These are phyloP conservation scores for Chlorospingus semifuscus DNA, from an alignment of 2,797 vertebrate genomes.

Conservation along the genomic window DNA sequence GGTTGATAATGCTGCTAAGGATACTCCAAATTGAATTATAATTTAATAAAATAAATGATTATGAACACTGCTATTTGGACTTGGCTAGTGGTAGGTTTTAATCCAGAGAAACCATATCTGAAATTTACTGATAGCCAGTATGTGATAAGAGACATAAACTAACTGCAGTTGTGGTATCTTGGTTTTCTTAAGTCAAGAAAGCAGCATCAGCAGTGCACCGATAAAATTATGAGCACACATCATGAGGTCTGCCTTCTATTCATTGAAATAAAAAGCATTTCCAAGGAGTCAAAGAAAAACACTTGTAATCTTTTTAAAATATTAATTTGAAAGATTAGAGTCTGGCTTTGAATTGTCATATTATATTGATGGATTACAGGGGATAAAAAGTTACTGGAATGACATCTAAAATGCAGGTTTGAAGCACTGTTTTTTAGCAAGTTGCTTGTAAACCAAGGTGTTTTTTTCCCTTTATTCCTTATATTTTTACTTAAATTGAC, in stretches of 20 bases:
- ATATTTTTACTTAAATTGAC: background rate
- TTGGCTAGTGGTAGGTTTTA: background rate
- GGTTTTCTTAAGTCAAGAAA: constrained; percentile 5
- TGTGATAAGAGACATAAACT: background rate
- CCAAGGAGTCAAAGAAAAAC: background rate
- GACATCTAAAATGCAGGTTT: background rate
- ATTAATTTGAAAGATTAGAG: constrained; percentile 38
- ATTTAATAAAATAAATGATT: background rate
- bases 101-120: background rate
- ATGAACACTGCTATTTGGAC: background rate
- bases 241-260: background rate
- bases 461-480: background rate
- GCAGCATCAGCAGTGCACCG: background rate
- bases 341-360: constrained; percentile 12
- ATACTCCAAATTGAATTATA: background rate
- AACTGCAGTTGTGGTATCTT: background rate
- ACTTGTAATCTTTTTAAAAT: constrained; percentile 24
- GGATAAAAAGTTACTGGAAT: background rate
- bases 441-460: background rate
- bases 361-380: constrained; percentile 11
- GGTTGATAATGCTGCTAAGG: background rate
- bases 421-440: background rate
- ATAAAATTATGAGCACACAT: background rate
- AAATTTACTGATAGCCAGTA: background rate
- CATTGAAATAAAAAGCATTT: constrained; percentile 2